phyloP scores from a whole-genome alignment of 2,888 invertebrate genomes.

The Bugula neritina region DNA sequence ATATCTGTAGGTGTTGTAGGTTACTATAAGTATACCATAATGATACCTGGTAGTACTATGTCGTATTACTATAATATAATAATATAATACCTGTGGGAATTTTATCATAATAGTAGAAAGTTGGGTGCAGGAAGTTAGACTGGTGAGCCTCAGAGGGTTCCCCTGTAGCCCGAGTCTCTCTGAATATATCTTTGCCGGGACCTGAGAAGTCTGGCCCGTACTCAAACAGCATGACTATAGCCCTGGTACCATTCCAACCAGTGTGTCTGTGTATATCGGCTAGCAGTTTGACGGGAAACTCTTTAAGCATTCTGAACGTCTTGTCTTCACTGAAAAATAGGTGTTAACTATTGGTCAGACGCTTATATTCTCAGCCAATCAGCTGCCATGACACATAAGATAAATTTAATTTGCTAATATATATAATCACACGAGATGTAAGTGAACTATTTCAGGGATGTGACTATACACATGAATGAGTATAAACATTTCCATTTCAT shows the following conservation, averaged over 20 bases:
- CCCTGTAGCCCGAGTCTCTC: slow-evolving; percentile 50
- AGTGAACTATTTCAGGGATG: no score
- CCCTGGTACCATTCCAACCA: slow-evolving; percentile 40
- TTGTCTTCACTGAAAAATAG: slow-evolving; percentile 34
- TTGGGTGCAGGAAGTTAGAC: slow-evolving; percentile 56
- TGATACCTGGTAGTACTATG: background rate
- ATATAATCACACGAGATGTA: no score
- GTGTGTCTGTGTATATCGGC: slow-evolving; percentile 43
- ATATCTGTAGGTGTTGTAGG: background rate
- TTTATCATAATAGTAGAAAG: slow-evolving; percentile 52
- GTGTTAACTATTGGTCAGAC: background rate
- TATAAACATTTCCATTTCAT: no score
- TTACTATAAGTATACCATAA: background rate
- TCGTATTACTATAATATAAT: background rate
- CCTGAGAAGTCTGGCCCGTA: slow-evolving; percentile 54
- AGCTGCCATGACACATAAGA: no score
- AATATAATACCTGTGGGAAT: slow-evolving; percentile 49
- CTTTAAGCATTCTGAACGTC: slow-evolving; percentile 47
- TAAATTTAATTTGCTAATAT: no score
- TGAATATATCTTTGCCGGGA: slow-evolving; percentile 53
- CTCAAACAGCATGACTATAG: slow-evolving; percentile 51
- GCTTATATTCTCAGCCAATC: no score
- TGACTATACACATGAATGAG: no score
- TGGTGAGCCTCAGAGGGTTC: slow-evolving; percentile 50
- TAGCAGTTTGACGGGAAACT: slow-evolving; percentile 52